phyloP scores from a whole-genome alignment of 23 tunicate species.

The Halocynthia roretzi region DNA sequence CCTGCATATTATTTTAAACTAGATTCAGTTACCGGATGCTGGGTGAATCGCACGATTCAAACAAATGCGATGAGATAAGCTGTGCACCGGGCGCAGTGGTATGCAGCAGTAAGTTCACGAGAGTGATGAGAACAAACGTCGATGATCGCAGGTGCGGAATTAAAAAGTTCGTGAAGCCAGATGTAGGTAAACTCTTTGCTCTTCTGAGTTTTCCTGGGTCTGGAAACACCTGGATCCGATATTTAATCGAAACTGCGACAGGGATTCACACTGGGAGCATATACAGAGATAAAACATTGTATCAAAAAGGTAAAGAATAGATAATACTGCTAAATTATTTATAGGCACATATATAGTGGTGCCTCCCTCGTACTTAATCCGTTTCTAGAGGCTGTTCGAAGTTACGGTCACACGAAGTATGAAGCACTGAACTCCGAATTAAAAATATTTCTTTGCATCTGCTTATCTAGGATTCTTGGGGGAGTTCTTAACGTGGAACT shows the following conservation, averaged over 20 bases:
- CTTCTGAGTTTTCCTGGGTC: conserved; percentile 41
- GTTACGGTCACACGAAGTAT: too few species aligned
- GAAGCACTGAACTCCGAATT: too few species aligned
- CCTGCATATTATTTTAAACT: not conserved
- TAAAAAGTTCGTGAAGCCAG: conserved; percentile 14
- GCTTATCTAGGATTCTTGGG: conserved; percentile 22
- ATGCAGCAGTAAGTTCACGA: not conserved
- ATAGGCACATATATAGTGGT: too few species aligned
- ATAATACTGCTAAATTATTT: too few species aligned
- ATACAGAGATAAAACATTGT: conserved; percentile 16
- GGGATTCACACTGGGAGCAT: conserved; percentile 40
- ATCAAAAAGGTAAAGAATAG: conserved; percentile 10
- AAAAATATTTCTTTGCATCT: too few species aligned
- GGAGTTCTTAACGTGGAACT: conserved; percentile 30
- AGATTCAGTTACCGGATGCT: not conserved
- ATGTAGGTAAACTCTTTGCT: not conserved
- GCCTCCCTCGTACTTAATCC: too few species aligned
- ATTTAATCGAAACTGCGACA: conserved; percentile 39
- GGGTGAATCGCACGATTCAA: not conserved
- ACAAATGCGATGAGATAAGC: not conserved
- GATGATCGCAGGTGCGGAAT: conserved; percentile 21
- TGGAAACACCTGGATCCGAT: conserved; percentile 47
- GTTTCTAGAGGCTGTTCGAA: too few species aligned
- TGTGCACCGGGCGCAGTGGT: not conserved
- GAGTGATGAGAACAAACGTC: conserved; percentile 11